These are phyloP conservation scores for Parnassius mnemosyne DNA, from an alignment of 2,888 invertebrate genomes.

Conservation along the genomic window DNA sequence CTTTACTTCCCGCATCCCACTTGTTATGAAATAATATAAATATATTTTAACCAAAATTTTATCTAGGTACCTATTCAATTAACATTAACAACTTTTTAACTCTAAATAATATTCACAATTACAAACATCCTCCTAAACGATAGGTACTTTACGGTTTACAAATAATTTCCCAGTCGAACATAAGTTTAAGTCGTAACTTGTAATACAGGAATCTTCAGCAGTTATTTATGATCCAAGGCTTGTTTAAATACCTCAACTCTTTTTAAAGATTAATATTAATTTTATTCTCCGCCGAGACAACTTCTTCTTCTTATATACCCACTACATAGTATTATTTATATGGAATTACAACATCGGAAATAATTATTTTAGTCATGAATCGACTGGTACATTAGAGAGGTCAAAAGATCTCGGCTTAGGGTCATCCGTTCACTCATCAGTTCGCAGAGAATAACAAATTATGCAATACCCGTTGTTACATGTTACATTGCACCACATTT, in stretches of 20 bases:
- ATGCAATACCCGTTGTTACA: conserved; percentile 32
- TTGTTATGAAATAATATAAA: too few species aligned
- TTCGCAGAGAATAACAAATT: conserved; percentile 37
- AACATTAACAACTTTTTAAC: too few species aligned
- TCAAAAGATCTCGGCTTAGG: conserved; percentile 42
- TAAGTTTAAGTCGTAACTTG: conserved; percentile 15
- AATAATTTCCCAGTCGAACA: conserved; percentile 8
- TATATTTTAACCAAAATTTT: too few species aligned
- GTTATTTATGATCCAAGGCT: conserved; percentile 17
- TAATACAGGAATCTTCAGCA: conserved; percentile 19
- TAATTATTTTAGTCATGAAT: conserved; percentile 13
- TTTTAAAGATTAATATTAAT: not conserved
- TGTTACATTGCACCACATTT: too few species aligned
- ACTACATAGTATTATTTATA: not conserved
- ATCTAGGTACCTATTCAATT: too few species aligned
- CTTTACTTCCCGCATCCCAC: too few species aligned
- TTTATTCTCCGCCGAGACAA: not conserved
- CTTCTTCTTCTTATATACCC: not conserved
- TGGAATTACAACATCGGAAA: conserved; percentile 8
- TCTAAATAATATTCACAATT: too few species aligned
- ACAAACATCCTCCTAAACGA: too few species aligned
- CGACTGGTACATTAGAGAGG: conserved; percentile 36
- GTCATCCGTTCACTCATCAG: conserved; percentile 50
- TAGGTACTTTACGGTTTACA: not conserved
- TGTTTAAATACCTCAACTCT: not conserved